Conservation (phyloP, 2,797 vertebrate genomes). For the Hemibagrus guttatus region DNA sequence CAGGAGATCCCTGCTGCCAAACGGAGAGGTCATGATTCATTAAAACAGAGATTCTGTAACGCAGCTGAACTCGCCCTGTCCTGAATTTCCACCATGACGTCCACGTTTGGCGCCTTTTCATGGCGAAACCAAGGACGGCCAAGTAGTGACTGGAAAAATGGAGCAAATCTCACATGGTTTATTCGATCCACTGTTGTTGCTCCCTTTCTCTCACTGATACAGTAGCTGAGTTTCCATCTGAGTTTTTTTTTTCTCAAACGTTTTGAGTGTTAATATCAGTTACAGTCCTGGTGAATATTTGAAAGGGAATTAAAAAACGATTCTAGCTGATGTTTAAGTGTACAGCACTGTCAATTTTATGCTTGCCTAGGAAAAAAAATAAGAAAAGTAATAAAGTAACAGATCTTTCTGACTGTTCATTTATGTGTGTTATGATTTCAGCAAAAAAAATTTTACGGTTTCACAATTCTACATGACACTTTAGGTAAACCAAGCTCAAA, state of each 20-base stretch:
- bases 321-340: background rate
- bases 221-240: slow-evolving; percentile 21
- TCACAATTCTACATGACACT: background rate
- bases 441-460: background rate
- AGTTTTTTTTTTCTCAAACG: background rate
- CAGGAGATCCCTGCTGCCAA: background rate
- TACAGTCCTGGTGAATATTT: background rate
- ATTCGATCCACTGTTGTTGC: slow-evolving; percentile 13
- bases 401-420: background rate
- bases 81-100: slow-evolving; percentile 37
- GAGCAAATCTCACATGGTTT: slow-evolving; percentile 16
- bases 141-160: slow-evolving; percentile 28
- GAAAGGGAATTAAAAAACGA: background rate
- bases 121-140: slow-evolving; percentile 4
- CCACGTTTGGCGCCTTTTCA: background rate
- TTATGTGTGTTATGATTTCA: background rate
- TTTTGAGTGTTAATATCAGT: slow-evolving; percentile 17
- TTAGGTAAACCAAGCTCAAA: background rate
- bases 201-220: slow-evolving; percentile 7
- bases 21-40: slow-evolving; percentile 32
- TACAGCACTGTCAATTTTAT: background rate
- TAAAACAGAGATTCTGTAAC: slow-evolving; percentile 21
- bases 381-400: background rate
- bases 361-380: background rate
- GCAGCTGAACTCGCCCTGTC: slow-evolving; percentile 23